These are phyloP conservation scores for Syrmaticus mikado DNA, from an alignment of 2,113 vertebrate species.

Conservation along the genomic window DNA sequence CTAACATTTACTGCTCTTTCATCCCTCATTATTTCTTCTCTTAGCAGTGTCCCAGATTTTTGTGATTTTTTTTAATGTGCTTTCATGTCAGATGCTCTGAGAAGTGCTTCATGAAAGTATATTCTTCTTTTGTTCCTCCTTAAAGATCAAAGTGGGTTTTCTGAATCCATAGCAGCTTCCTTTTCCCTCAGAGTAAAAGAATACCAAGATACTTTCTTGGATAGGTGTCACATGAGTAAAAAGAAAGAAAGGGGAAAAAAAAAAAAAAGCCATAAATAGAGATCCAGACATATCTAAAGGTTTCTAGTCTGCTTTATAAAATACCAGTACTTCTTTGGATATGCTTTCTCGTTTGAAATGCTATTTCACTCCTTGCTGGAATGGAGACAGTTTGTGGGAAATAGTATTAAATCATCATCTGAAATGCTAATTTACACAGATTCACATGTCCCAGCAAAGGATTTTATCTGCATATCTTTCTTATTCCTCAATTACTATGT, in stretches of 20 bases:
- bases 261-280: background rate
- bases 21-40: background rate
- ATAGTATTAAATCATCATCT: background rate
- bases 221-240: accelerated
- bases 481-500: background rate
- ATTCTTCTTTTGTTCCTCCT: background rate
- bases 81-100: background rate
- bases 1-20: background rate
- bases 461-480: background rate
- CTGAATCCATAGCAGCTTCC: background rate
- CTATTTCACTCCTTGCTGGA: background rate
- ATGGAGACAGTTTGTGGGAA: background rate
- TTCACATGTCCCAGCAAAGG: background rate
- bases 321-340: background rate
- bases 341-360: background rate
- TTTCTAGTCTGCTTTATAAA: background rate
- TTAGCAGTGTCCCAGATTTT: background rate
- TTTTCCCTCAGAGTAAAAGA: background rate
- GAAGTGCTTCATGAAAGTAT: background rate
- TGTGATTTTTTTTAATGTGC: background rate
- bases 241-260: background rate
- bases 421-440: background rate
- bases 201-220: background rate
- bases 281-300: background rate
- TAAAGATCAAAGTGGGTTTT: background rate